These are phyloP conservation scores for Buphagus erythrorhynchus DNA, from an alignment of 2,797 vertebrate genomes.

Conservation along the genomic window DNA sequence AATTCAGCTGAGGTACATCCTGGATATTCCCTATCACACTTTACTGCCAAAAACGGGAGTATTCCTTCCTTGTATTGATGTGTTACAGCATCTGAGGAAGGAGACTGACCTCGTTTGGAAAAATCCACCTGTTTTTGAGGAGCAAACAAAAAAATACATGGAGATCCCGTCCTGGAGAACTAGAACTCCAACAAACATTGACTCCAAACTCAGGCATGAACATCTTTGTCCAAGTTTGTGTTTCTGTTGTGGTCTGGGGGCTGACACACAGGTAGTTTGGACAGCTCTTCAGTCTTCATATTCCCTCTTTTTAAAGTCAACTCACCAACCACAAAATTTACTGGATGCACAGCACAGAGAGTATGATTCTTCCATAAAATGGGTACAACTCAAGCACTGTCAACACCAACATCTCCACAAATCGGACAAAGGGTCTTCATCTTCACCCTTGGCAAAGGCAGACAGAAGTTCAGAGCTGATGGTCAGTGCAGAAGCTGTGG, in stretches of 20 bases:
- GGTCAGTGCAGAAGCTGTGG: background rate
- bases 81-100: background rate
- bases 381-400: background rate
- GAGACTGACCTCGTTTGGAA: background rate
- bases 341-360: background rate
- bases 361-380: background rate
- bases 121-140: background rate
- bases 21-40: background rate
- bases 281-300: background rate
- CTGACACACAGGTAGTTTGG: background rate
- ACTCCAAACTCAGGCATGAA: background rate
- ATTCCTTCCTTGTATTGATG: background rate
- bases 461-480: background rate
- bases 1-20: background rate
- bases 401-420: background rate
- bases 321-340: background rate
- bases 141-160: background rate
- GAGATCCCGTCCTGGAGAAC: background rate
- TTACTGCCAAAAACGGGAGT: background rate
- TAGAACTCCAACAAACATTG: background rate
- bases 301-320: background rate
- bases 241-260: background rate
- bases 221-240: background rate
- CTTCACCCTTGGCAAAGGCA: background rate
- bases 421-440: background rate